Percentiles rank a stretch among this genome's conserved stretches.
phyloP scores from a whole-genome alignment of 30 jellyfish, hydroid and myxozoan genomes.

The Euphysa ruthae region DNA sequence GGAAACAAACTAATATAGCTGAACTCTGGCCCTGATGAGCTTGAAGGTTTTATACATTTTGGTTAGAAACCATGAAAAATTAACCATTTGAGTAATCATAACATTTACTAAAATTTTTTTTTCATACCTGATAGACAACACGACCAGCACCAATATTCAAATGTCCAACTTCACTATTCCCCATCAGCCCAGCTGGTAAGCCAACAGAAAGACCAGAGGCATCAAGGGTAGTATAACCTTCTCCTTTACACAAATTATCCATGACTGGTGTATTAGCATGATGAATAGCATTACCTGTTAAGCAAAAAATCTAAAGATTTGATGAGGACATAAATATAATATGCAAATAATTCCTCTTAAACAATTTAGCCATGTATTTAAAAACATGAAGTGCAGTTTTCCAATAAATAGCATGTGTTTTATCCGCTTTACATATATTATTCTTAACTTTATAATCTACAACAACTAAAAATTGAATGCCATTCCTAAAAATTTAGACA shows the following conservation, averaged over 20 bases:
- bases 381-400: too few relatives aligned
- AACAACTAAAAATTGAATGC: too few relatives aligned
- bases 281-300: conserved; percentile 94
- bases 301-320: neutral
- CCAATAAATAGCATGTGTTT: too few relatives aligned
- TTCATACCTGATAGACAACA: conserved; percentile 58
- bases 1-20: neutral
- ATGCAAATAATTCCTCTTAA: too few relatives aligned
- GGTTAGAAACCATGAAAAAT: too few relatives aligned
- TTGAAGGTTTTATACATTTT: too few relatives aligned
- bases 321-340: too few relatives aligned
- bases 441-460: too few relatives aligned
- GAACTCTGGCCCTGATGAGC: neutral
- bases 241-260: conserved; percentile 91
- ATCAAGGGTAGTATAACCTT: conserved; percentile 74
- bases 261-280: conserved; percentile 95
- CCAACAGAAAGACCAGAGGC: conserved; percentile 98
- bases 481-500: too few relatives aligned
- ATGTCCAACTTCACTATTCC: conserved; percentile 99
- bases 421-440: too few relatives aligned
- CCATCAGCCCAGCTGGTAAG: conserved; percentile 97
- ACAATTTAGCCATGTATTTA: too few relatives aligned
- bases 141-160: conserved; percentile 98
- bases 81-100: too few relatives aligned
- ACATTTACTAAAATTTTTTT: neutral